Base-by-base conservation (phyloP, 2,113 vertebrate genomes). In the Pleuronectes platessa region DNA sequence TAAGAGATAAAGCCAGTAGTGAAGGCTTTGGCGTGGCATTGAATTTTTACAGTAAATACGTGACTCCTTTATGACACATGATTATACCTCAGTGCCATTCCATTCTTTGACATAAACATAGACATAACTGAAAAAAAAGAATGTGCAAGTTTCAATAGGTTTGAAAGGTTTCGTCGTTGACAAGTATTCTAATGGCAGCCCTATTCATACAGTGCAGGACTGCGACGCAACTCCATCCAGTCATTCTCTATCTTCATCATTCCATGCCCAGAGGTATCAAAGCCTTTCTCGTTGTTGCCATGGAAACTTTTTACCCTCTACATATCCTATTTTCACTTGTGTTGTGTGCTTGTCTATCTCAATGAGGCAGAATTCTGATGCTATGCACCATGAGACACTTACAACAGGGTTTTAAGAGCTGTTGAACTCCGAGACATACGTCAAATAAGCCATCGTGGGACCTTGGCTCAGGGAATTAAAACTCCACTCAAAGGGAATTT, bases 221-320 rank as follows among this genome's bases (percentile, higher is more conserved):
- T 76, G 60, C 65, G 61, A 88, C 69, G 2, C 51, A 80, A 61
- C 64, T 87, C 77, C 71, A 68, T 73, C 63, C 82, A 84, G 79
- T 70, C 63, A 76, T 70, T 82, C 77, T 80, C 53, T 56, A 51
- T 84, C 74, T 80, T 88, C 56, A 84, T 86, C 73, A 67, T 74
- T 89, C 65, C 24, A 68, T 85, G 78, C 72, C 81, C 76, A 65
- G 55, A 85, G 69, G 65, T 85, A 83, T 87, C 51, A 78, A 88
- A 85, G 76, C 75, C 64, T 77, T 75, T 82, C 69, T 83, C 58
- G 78, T 82, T 76, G 90, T 93, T 93, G 63, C 91, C 91, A 95
- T 93, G 88, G 91, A 86, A 91, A 93, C 90, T 60, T 90, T 88
- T 89, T 71, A 82, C 70, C 70, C 80, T 91, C 85, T 85, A 90